Conservation (phyloP, 2,888 invertebrate species). For the Pristionchus fissidentatus region DNA sequence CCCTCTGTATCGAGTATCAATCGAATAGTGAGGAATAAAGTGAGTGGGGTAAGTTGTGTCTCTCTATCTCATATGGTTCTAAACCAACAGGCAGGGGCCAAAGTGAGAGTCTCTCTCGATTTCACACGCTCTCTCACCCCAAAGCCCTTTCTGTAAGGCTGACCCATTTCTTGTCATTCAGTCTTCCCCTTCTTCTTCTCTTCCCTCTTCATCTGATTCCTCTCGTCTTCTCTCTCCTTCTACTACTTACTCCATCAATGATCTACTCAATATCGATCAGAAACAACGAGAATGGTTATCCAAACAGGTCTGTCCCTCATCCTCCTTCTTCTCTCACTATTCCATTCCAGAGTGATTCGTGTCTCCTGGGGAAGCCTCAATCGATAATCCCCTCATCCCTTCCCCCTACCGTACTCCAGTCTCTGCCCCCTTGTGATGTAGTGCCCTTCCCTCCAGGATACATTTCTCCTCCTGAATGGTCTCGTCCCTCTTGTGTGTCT, state of each 20-base stretch:
- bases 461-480: conserved; percentile 28
- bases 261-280: conserved; percentile 63
- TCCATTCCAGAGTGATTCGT: conserved; percentile 4
- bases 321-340: not conserved
- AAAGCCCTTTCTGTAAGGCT: too few relatives aligned
- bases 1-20: conserved; percentile 82
- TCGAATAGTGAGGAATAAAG: conserved; percentile 72
- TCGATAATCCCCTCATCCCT: not conserved
- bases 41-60: conserved; percentile 18
- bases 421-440: not conserved
- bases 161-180: too few relatives aligned
- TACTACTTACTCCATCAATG: conserved; percentile 66
- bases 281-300: conserved; percentile 48
- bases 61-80: too few relatives aligned
- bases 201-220: not conserved
- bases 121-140: too few relatives aligned
- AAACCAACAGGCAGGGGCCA: too few relatives aligned
- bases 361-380: not conserved
- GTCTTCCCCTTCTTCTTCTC: not conserved
- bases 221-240: conserved; percentile 19
- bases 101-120: too few relatives aligned
- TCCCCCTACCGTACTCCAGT: not conserved
- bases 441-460: conserved; percentile 34
- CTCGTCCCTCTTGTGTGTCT: not conserved
- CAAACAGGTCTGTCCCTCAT: not conserved